phyloP scores from a whole-genome alignment of 2,888 invertebrate genomes.

The Xylocampa areola region DNA sequence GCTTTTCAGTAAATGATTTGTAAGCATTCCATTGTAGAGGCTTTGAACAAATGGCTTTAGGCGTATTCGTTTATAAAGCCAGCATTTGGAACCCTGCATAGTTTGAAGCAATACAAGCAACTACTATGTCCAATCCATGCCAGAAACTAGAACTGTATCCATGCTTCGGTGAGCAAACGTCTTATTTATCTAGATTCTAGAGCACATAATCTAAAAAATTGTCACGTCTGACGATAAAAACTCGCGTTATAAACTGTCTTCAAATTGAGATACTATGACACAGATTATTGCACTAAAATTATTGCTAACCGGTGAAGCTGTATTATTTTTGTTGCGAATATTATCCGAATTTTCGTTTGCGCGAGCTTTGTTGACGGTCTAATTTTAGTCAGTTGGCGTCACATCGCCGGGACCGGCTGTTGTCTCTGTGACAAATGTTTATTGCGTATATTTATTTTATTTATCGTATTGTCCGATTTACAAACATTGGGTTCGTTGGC shows the following conservation, averaged over 20 bases:
- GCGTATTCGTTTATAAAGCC: slow-evolving; percentile 18
- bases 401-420: slow-evolving; percentile 60
- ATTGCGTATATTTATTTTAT: slow-evolving; percentile 72
- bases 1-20: slow-evolving; percentile 21
- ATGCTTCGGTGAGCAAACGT: slow-evolving; percentile 5
- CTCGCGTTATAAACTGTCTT: slow-evolving; percentile 12
- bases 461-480: slow-evolving; percentile 68
- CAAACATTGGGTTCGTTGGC: slow-evolving; percentile 73
- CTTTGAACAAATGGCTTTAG: slow-evolving; percentile 19
- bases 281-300: slow-evolving; percentile 56
- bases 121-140: slow-evolving; percentile 2
- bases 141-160: slow-evolving; percentile 19
- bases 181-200: slow-evolving; percentile 28
- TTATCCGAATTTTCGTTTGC: slow-evolving; percentile 55
- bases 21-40: slow-evolving; percentile 26
- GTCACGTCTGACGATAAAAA: slow-evolving; percentile 6
- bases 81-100: slow-evolving; percentile 27
- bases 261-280: slow-evolving; percentile 39
- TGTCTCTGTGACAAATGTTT: slow-evolving; percentile 70
- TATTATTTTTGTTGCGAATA: slow-evolving; percentile 65
- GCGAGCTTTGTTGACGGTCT: slow-evolving; percentile 72
- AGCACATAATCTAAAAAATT: slow-evolving; percentile 9
- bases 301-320: slow-evolving; percentile 49
- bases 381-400: slow-evolving; percentile 73
- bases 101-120: slow-evolving; percentile 23